Evolutionary conservation across 2,888 invertebrate species (phyloP).

Genomic region (Apamea monoglypha): DNA sequence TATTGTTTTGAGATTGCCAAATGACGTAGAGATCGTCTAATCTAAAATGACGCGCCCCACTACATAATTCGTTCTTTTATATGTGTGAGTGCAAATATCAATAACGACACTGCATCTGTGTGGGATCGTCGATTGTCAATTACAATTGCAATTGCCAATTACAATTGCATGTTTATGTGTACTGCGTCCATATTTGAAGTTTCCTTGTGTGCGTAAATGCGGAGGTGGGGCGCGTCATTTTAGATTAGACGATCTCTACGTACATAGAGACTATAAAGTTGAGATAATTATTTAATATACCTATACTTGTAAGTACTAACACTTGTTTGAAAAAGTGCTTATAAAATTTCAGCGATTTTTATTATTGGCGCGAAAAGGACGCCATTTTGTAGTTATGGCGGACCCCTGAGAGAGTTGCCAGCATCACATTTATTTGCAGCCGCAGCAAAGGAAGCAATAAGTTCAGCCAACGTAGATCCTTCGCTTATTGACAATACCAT

Average conservation of each 20-base stretch:
- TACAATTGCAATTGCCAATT: no score
- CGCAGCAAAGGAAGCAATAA: constrained; percentile 82
- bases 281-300: background rate
- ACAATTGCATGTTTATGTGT: no score
- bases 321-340: background rate
- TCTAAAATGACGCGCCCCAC: no score
- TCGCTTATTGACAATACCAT: constrained; percentile 79
- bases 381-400: constrained; percentile 85
- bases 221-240: no score
- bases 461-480: constrained; percentile 77
- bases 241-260: no score
- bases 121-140: no score
- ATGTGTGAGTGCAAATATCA: no score
- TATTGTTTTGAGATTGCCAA: background rate
- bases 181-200: no score
- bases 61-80: no score
- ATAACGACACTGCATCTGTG: no score
- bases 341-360: constrained; percentile 77
- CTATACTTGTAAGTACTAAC: background rate
- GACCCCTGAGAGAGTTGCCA: constrained; percentile 79
- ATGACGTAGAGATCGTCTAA: no score
- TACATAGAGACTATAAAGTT: background rate
- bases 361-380: constrained; percentile 86
- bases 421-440: constrained; percentile 83
- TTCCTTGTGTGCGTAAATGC: no score